Evolutionary conservation across 2,888 invertebrate species (phyloP), one percentile per base, ranked within the genome.

Genomic region (Cryptus armator): DNA sequence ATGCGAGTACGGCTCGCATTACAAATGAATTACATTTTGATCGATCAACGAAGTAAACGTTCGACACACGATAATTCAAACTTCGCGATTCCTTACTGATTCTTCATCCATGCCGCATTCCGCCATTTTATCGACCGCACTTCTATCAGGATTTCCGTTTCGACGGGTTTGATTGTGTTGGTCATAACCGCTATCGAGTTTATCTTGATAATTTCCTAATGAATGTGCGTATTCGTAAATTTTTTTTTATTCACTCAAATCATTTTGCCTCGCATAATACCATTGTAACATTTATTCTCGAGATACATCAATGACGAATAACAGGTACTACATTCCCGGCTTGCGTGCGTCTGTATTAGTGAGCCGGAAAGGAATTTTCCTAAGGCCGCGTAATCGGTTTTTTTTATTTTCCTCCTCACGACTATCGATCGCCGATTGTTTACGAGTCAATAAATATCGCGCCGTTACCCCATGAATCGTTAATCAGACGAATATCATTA

Each of bases 111-210:
- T 76, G 29, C 67, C 59, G n/a, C 56, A 67, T 81, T 74, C 74
- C 81, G 81, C 78, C 78, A 79, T 85, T 79, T 85, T 85, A 82
- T 43, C 81, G 56, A 82, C 43, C 64, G 56, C 56, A 32, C 29
- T 72, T 70, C 70, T 46, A 78, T 68, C 68, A 2, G 53, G 19
- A 82, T 68, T 75, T 71, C 37, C 37, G 56, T 62, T 81, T 48
- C 56, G 1, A 48, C 43, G 62, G 16, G 32, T 14, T 16, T 56
- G 43, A 29, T 66, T 62, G 43, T 48, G 29, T 64, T 19, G 46
- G 64, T 12, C 67, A 44, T 56, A 78, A 68, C 62, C 70, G 56
- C 46, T 66, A 16, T 48, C 68, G 64, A 62, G 44, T 29, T 53
- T 56, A 2, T 67, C 44, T 37, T 32, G 46, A 59, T 43, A n/a